Conservation (phyloP, 2,797 vertebrate genomes). For the Acanthornis magna region DNA sequence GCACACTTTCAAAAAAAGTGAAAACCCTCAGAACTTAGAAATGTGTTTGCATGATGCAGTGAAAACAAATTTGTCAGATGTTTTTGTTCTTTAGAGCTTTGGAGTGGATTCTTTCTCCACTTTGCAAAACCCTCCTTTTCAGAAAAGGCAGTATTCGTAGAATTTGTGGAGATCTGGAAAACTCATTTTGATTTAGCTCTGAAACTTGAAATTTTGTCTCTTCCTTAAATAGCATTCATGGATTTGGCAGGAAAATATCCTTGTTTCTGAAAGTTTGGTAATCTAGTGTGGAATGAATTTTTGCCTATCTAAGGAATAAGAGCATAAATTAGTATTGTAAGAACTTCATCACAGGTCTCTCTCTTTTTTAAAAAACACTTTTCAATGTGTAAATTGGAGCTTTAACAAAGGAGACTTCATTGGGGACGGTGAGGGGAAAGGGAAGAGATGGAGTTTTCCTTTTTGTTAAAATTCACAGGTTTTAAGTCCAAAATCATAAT, state of each 20-base stretch:
- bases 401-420: neutral
- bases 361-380: neutral
- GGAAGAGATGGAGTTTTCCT: neutral
- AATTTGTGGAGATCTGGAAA: neutral
- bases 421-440: accelerated
- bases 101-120: neutral
- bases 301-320: neutral
- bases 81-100: neutral
- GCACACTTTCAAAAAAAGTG: neutral
- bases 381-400: neutral
- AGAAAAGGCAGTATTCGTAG: neutral
- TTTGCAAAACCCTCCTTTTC: neutral
- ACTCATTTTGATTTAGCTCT: neutral
- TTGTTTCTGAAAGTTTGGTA: neutral
- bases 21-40: neutral
- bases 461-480: neutral
- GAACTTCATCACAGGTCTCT: neutral
- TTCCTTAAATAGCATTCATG: neutral
- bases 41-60: neutral
- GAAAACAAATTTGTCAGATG: neutral
- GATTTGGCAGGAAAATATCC: neutral
- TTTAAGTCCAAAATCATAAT: neutral
- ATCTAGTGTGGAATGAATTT: neutral
- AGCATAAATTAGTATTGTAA: neutral
- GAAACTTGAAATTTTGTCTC: neutral